Evolutionary conservation across 2,888 invertebrate species (phyloP).

Genomic region (Phasia obesa): DNA sequence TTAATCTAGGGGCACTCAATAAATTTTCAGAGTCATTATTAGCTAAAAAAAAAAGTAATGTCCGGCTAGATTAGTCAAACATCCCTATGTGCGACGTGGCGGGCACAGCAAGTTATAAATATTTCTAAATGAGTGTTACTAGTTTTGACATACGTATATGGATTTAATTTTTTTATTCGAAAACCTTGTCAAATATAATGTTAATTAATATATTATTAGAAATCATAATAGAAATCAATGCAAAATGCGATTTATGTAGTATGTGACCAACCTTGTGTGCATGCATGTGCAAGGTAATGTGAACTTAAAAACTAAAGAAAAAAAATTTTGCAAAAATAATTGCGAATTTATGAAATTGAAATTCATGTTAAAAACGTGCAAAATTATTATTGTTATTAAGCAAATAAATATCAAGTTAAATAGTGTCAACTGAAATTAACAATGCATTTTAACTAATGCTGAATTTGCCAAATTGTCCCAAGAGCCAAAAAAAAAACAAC

Average conservation of each 20-base stretch:
- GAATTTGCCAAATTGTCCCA: slow-evolving; percentile 67
- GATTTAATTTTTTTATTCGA: too few relatives aligned
- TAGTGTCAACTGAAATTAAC: slow-evolving; percentile 58
- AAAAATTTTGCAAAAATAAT: slow-evolving; percentile 37
- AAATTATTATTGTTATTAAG: slow-evolving; percentile 59
- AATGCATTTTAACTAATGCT: slow-evolving; percentile 66
- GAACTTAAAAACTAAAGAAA: slow-evolving; percentile 34
- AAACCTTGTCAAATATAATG: slow-evolving; percentile 40
- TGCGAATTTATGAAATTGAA: slow-evolving; percentile 59
- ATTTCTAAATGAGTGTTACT: neutral
- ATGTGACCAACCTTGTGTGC: slow-evolving; percentile 50
- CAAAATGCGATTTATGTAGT: slow-evolving; percentile 15
- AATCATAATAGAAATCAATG: slow-evolving; percentile 46
- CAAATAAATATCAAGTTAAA: slow-evolving; percentile 59
- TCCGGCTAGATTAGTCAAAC: too few relatives aligned
- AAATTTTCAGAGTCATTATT: too few relatives aligned
- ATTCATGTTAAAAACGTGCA: slow-evolving; percentile 67
- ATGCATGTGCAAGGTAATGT: slow-evolving; percentile 63
- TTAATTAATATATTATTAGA: slow-evolving; percentile 51
- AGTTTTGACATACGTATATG: neutral
- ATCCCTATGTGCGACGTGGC: too few relatives aligned
- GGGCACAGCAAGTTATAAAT: too few relatives aligned
- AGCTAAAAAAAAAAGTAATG: too few relatives aligned
- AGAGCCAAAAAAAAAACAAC: slow-evolving; percentile 28
- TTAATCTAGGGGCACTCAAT: too few relatives aligned